Conservation (phyloP, 2,113 vertebrate species). For the Corynorhinus townsendii region DNA sequence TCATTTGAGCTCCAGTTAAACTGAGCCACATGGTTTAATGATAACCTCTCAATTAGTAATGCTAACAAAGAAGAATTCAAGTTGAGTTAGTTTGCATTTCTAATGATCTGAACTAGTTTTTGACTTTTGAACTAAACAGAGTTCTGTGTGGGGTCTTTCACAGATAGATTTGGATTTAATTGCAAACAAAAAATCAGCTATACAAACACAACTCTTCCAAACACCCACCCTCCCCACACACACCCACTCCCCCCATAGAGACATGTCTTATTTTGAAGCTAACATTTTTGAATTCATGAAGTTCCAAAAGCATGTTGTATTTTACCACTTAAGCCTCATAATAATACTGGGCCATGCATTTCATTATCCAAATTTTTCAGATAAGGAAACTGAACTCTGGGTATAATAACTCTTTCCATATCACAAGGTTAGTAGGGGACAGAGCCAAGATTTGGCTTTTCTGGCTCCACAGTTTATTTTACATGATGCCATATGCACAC, state of each 20-base stretch:
- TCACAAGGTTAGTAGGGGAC: neutral
- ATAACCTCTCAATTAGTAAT: neutral
- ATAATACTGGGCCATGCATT: neutral
- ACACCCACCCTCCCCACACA: rapidly evolving
- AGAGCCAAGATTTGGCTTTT: neutral
- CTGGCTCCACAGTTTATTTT: neutral
- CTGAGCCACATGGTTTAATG: neutral
- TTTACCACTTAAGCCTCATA: neutral
- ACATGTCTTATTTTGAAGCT: neutral
- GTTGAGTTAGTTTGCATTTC: slow-evolving; percentile 1
- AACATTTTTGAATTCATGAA: neutral
- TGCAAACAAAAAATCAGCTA: neutral
- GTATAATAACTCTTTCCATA: neutral
- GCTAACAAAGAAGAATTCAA: slow-evolving; percentile 9
- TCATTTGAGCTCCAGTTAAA: neutral
- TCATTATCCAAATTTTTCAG: neutral
- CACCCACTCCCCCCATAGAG: neutral
- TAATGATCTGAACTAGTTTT: slow-evolving; percentile 10
- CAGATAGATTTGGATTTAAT: neutral
- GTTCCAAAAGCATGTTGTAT: neutral
- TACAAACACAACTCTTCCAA: neutral
- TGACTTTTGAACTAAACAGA: neutral
- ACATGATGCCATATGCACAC: neutral
- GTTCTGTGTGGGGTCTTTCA: neutral
- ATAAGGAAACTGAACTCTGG: neutral